Base-by-base conservation (phyloP, 2,888 invertebrate species). In the Baronia brevicornis region DNA sequence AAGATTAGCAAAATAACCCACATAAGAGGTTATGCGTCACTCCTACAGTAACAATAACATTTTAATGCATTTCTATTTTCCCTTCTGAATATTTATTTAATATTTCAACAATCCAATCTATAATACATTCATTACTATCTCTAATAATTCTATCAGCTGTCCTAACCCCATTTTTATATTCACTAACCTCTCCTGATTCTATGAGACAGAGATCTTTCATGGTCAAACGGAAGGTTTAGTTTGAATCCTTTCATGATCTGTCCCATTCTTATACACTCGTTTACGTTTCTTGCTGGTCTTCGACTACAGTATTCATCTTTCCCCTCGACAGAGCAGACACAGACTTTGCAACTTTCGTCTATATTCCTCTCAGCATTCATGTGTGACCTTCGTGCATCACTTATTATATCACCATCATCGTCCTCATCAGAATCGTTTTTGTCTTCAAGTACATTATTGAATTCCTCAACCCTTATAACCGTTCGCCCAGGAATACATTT, bases 401-500 rank as follows among this genome's bases (percentile, higher is more conserved):
- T 19, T 4, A 4, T 28, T 4, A 12, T 18, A 0, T 20, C 44
- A 4, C 43, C 42, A 2, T 36, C 33, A 0, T 38, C 28, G 0
- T 39, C 46, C 0, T 33, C 19, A 0, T 44, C 39, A 0, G 32
- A 5, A 1, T 11, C 5, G 0, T 13, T 4, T 1, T 29, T 23
- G 2, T 17, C 10, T 0, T 12, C 4, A 5, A 18, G 4, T 24
- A 7, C 5, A 5, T 22, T 17, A 1, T 28, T 28, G 5, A 10
- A 17, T 13, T 39, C 28, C 4, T 41, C 46, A 0, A 75, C 25
- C 29, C 46, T 62, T 0, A 79, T 58, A 0, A 59, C 33, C 0
- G 79, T 78, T 1, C 71, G 64, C 2, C 80, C 79, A n/a, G 79
- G 78, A 0, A 62, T 33, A 38, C 80, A 82, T 45, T 60, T 65